Percentiles rank a stretch among this genome's conserved stretches.
phyloP scores from a whole-genome alignment of 2,888 invertebrate genomes.

The Dromius quadrimaculatus region DNA sequence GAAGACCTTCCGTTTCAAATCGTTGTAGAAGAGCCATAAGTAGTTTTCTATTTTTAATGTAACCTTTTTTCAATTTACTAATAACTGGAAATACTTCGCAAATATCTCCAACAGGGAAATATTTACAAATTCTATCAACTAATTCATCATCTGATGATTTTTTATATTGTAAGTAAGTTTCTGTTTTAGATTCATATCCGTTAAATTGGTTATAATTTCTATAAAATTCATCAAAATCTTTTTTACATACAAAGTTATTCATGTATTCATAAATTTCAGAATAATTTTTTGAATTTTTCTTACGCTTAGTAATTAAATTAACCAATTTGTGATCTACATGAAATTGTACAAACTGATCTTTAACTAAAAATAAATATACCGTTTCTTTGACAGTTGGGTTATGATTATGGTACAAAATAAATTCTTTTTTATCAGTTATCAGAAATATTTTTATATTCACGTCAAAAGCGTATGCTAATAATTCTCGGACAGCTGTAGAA shows the following conservation, averaged over 20 bases:
- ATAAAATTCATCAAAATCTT: slow-evolving; percentile 52
- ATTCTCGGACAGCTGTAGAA: slow-evolving; percentile 53
- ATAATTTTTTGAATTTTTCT: slow-evolving; percentile 39
- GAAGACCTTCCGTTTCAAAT: slow-evolving; percentile 53
- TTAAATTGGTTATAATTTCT: slow-evolving; percentile 41
- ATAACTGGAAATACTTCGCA: slow-evolving; percentile 5
- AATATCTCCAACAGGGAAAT: neutral
- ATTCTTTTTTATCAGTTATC: slow-evolving; percentile 39
- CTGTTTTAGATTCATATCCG: slow-evolving; percentile 37
- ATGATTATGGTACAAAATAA: slow-evolving; percentile 49
- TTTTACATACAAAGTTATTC: slow-evolving; percentile 44
- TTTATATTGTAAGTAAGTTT: slow-evolving; percentile 26
- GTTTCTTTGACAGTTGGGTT: slow-evolving; percentile 46
- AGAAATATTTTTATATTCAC: slow-evolving; percentile 53
- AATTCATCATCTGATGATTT: slow-evolving; percentile 45
- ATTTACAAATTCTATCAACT: neutral
- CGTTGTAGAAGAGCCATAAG: slow-evolving; percentile 51
- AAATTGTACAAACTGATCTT: slow-evolving; percentile 45
- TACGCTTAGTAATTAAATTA: slow-evolving; percentile 49
- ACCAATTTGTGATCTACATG: slow-evolving; percentile 50
- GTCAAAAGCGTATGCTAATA: slow-evolving; percentile 54
- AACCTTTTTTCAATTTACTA: slow-evolving; percentile 33
- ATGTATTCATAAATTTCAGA: slow-evolving; percentile 30
- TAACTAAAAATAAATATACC: slow-evolving; percentile 37
- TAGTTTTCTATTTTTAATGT: slow-evolving; percentile 47